Evolutionary conservation across 2,113 vertebrate species (phyloP).

Genomic region (Pseudopipra pipra): DNA sequence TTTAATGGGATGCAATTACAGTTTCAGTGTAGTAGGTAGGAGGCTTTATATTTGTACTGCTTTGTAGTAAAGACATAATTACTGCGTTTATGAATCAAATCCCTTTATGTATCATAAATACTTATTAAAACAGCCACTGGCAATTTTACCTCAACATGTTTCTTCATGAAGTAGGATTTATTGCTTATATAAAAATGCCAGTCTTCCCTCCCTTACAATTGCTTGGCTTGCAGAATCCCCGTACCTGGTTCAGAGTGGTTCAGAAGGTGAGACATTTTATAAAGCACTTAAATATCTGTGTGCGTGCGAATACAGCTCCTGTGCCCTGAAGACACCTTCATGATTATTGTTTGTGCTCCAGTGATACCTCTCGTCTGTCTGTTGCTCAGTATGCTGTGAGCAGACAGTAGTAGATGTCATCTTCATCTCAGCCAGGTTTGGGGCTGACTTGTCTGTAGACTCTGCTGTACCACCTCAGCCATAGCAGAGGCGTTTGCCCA

Average conservation of each 20-base stretch:
- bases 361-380: background rate
- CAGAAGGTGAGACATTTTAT: constrained; percentile 40
- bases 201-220: constrained; percentile 25
- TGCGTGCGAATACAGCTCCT: background rate
- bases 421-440: background rate
- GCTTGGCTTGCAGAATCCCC: constrained; percentile 55
- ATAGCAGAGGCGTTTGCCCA: background rate
- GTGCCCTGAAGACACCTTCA: background rate
- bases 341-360: constrained; percentile 11
- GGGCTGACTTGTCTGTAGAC: background rate
- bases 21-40: constrained; percentile 63
- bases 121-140: constrained; percentile 67
- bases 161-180: constrained; percentile 67
- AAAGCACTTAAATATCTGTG: background rate
- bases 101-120: constrained; percentile 71
- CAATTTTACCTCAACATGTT: constrained; percentile 61
- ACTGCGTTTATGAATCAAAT: constrained; percentile 53
- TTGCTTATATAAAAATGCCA: constrained; percentile 52
- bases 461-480: background rate
- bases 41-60: constrained; percentile 68
- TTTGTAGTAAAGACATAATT: constrained; percentile 71
- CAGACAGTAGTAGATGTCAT: background rate
- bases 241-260: constrained; percentile 17
- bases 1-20: constrained; percentile 64
- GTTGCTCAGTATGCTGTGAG: background rate